phyloP scores from a whole-genome alignment of 2,113 vertebrate genomes.

The Ctenomys sociabilis region DNA sequence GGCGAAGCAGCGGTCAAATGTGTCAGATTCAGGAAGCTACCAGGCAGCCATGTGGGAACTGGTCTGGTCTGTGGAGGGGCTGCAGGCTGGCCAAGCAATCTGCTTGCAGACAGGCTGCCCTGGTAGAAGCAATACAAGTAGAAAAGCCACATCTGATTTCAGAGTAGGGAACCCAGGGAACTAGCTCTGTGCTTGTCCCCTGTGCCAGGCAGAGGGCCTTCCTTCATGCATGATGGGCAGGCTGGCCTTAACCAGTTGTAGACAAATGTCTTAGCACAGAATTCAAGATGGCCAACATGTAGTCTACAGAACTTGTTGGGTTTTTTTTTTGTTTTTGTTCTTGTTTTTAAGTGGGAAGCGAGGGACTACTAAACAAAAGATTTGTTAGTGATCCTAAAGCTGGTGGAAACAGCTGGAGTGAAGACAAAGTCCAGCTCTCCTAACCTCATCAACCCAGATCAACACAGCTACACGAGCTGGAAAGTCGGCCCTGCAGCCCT shows the following conservation, averaged over 20 bases:
- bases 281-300: background rate
- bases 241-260: background rate
- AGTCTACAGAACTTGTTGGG: background rate
- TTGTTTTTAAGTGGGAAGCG: background rate
- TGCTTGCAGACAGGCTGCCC: background rate
- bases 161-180: background rate
- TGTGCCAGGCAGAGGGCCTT: background rate
- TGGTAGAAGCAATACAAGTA: background rate
- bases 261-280: background rate
- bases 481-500: background rate
- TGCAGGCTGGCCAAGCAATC: rapidly evolving
- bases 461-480: background rate
- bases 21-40: conserved; percentile 1
- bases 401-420: background rate
- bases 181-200: background rate
- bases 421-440: background rate
- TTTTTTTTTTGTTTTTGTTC: too few species aligned
- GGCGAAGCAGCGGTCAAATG: background rate
- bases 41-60: background rate
- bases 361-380: background rate
- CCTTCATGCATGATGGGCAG: background rate
- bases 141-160: background rate
- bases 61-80: background rate
- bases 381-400: background rate
- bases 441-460: background rate